A percentile compares a stretch with the other conserved stretches of the same genome.
These are phyloP conservation scores for Noctua janthe DNA, from an alignment of 2,888 invertebrate genomes.

Conservation along the genomic window DNA sequence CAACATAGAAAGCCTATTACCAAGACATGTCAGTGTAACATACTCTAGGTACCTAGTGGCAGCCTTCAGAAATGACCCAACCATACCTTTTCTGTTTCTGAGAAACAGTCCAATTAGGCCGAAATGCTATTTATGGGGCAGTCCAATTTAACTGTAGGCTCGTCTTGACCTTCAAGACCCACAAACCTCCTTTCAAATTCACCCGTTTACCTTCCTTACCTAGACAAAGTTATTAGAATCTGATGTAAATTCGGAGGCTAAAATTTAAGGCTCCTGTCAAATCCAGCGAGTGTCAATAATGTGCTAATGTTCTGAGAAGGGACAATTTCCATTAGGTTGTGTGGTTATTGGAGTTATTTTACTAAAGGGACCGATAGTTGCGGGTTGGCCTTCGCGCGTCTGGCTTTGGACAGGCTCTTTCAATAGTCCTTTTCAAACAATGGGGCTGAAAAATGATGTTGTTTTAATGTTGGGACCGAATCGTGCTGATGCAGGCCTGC, in stretches of 20 bases:
- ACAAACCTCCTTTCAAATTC: constrained; percentile 8
- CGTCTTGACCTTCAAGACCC: constrained; percentile 15
- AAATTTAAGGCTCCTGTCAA: constrained; percentile 53
- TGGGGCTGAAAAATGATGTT: constrained; percentile 8
- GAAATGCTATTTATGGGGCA: constrained; percentile 21
- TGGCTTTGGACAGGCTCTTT: constrained; percentile 7
- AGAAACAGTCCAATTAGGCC: constrained; percentile 32
- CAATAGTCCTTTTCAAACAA: constrained; percentile 35
- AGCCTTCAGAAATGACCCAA: not conserved
- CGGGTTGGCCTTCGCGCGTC: constrained; percentile 4
- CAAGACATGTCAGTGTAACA: not conserved
- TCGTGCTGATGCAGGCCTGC: not conserved
- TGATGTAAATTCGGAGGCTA: constrained; percentile 40
- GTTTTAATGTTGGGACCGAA: constrained; percentile 10
- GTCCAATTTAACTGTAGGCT: constrained; percentile 25
- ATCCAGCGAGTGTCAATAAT: constrained; percentile 57
- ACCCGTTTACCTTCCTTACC: not conserved
- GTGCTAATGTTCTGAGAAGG: constrained; percentile 54
- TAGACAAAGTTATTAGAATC: constrained; percentile 39
- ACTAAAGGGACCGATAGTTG: constrained; percentile 21
- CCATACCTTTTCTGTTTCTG: constrained; percentile 3
- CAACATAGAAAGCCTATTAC: not conserved
- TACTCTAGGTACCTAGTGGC: not conserved
- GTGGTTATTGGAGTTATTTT: constrained; percentile 34
- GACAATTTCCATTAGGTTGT: constrained; percentile 53